A percentile compares a stretch with the other conserved stretches of the same genome.
Evolutionary conservation across 2,888 invertebrate species (phyloP).

Genomic region (Eledone cirrhosa): DNA sequence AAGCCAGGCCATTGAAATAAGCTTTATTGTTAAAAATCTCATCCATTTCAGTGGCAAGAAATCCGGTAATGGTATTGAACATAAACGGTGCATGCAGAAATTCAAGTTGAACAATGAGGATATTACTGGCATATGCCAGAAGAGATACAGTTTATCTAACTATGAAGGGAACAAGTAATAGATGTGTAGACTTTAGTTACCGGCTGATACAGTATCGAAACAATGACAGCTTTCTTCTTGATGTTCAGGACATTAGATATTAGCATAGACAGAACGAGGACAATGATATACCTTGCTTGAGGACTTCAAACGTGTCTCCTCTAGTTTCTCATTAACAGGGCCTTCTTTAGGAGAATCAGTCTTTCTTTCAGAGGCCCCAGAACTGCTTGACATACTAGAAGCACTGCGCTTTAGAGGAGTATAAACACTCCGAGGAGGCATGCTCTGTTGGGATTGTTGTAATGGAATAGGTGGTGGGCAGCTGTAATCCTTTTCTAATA

Average conservation of each 20-base stretch:
- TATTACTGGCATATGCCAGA: slow-evolving; percentile 20
- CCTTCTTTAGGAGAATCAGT: slow-evolving; percentile 56
- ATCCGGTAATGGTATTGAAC: slow-evolving; percentile 28
- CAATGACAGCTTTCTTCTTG: slow-evolving; percentile 23
- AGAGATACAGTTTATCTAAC: slow-evolving; percentile 8
- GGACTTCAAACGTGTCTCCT: slow-evolving; percentile 33
- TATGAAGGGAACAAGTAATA: slow-evolving; percentile 23
- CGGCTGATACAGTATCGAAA: slow-evolving; percentile 23
- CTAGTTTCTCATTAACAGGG: slow-evolving; percentile 38
- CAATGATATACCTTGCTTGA: slow-evolving; percentile 38
- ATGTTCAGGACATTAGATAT: slow-evolving; percentile 20
- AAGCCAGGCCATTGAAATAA: slow-evolving; percentile 28
- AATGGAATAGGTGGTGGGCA: slow-evolving; percentile 65
- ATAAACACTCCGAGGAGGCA: slow-evolving; percentile 61
- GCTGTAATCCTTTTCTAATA: slow-evolving; percentile 47
- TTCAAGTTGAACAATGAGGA: slow-evolving; percentile 28
- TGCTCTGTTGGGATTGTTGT: slow-evolving; percentile 64
- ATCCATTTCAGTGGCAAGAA: slow-evolving; percentile 28
- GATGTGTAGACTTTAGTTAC: slow-evolving; percentile 9
- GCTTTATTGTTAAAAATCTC: slow-evolving; percentile 27
- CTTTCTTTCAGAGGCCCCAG: slow-evolving; percentile 55
- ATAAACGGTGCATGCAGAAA: slow-evolving; percentile 27
- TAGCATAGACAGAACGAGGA: slow-evolving; percentile 28
- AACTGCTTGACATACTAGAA: slow-evolving; percentile 61
- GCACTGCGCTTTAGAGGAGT: slow-evolving; percentile 66